These are phyloP conservation scores for Paracentrotus lividus DNA, from an alignment of 53 echinoderm and acorn worm species.

Conservation along the genomic window DNA sequence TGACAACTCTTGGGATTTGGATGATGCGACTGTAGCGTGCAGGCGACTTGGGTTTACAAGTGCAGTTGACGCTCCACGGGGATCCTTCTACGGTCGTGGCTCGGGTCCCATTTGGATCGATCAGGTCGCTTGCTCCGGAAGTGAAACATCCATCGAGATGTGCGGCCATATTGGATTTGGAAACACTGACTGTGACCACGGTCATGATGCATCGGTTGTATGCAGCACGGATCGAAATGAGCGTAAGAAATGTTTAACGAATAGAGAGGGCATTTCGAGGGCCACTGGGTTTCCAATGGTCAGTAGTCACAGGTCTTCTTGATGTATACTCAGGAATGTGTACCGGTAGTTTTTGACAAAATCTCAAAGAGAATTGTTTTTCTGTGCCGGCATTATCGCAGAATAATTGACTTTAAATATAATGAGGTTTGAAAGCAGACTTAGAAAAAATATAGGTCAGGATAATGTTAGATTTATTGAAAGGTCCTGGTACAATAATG, in stretches of 20 bases:
- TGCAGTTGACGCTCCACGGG: background rate
- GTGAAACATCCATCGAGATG: background rate
- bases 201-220: background rate
- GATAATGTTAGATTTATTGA: no score
- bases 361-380: no score
- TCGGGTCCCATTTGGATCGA: background rate
- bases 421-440: no score
- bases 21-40: background rate
- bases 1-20: background rate
- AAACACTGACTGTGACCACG: background rate
- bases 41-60: background rate
- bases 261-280: background rate
- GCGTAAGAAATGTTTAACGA: background rate
- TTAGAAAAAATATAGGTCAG: no score
- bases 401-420: no score
- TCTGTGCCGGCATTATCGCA: no score
- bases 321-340: no score
- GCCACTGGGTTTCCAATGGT: no score
- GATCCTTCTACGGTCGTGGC: background rate
- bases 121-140: background rate
- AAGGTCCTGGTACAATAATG: no score
- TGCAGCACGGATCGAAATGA: background rate
- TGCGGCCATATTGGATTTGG: background rate
- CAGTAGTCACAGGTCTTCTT: no score
- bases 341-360: no score